Conservation (phyloP, 1,140 invertebrate species). For the Drosophila nikananu region DNA sequence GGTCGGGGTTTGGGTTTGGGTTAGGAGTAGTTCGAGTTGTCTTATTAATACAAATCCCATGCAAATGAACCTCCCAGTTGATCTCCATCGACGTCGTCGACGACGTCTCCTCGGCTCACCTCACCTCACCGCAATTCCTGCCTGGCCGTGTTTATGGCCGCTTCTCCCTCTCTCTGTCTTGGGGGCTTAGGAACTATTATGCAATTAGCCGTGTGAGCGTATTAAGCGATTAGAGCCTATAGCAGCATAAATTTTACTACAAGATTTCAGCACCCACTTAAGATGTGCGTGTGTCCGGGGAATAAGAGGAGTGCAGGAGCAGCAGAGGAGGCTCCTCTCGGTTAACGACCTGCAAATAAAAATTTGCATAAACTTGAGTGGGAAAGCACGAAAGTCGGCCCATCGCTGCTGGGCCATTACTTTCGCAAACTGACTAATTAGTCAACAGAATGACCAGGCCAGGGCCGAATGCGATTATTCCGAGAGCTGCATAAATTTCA, state of each 20-base stretch:
- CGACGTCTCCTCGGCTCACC: background rate
- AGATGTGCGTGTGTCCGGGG: constrained; percentile 25
- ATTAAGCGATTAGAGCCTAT: constrained; percentile 74
- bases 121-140: constrained; percentile 5
- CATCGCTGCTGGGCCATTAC: constrained; percentile 56
- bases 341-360: constrained; percentile 80
- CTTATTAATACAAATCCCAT: constrained; percentile 71
- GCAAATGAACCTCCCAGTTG: constrained; percentile 61
- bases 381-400: constrained; percentile 34
- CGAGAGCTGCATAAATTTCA: constrained; percentile 73
- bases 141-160: constrained; percentile 21
- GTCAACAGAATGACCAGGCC: constrained; percentile 36
- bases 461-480: constrained; percentile 46
- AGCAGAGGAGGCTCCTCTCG: constrained; percentile 20
- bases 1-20: background rate
- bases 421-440: constrained; percentile 81
- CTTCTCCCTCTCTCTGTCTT: background rate
- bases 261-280: constrained; percentile 71
- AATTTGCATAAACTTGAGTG: constrained; percentile 75
- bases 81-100: constrained; percentile 7
- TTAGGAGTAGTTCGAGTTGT: constrained; percentile 13
- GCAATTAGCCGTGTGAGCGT: constrained; percentile 71
- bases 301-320: background rate
- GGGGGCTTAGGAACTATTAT: constrained; percentile 69
- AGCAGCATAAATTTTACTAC: constrained; percentile 72